Evolutionary conservation across 1,140 invertebrate genomes (phyloP), one percentile per base, ranked within the genome.

Genomic region (Saxidomus purpurata): DNA sequence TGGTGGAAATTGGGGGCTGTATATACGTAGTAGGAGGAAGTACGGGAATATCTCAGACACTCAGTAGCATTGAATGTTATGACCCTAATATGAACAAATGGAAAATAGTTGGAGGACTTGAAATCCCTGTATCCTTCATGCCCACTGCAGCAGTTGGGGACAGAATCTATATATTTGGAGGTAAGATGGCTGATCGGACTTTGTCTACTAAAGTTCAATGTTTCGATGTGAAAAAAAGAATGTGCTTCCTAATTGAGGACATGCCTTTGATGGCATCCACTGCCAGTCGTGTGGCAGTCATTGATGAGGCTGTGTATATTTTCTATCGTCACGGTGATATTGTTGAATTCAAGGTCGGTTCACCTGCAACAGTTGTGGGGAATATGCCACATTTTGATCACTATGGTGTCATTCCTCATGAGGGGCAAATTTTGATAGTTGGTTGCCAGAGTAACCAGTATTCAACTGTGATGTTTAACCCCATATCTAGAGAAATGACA

Each of bases 371-470:
- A 47, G 55, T 83, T 25, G 67, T 89, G 4, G 67, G 87, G 13
- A 55, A 74, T 38, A 89, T 89, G 79, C 87, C 79, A 43, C 63
- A 83, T 34, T 89, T 89, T 77, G 87, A 89, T 38, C 87, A 89
- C 52, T 89, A 71, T 63, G 87, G 87, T 28, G 87, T 89, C 17
- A 55, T 89, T 22, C 63, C 63, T 25, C 80, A 89, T 49, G 43
- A 89, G 17, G 79, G 87, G 17, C 79, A 76, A 31, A 76, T 89
- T 40, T 52, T 89, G 28, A 89, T 89, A 47, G 80, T 83, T 34
- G 87, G 87, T 59, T 81, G 87, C 47, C 80, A 84, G 34, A 83
- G 81, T 83, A 83, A 89, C 69, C 87, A 83, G 52, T 89, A 61
- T 61, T 76, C 87, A 36, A 83, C 87, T 1, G 63, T 83, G 34